These are phyloP conservation scores for Lethocerus indicus DNA, from an alignment of 1,140 invertebrate species.

Conservation along the genomic window DNA sequence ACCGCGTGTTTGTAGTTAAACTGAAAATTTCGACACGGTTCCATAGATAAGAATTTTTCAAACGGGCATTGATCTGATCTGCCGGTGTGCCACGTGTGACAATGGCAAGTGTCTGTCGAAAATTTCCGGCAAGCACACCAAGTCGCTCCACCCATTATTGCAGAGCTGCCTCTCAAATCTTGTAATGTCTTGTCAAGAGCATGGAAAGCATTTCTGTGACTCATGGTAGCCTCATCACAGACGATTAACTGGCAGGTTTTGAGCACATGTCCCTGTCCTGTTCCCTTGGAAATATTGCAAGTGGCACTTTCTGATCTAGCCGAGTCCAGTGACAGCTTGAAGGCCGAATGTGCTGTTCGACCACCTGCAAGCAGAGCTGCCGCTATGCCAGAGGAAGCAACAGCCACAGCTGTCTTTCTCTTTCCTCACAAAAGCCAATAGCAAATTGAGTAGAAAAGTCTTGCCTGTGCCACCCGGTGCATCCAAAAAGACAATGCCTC, in stretches of 20 bases:
- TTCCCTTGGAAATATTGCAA: conserved; percentile 23
- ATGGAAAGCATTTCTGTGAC: conserved; percentile 18
- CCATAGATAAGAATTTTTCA: conserved; percentile 21
- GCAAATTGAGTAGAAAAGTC: neutral
- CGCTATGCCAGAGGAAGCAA: conserved; percentile 26
- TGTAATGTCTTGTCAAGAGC: conserved; percentile 18
- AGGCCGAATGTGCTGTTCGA: conserved; percentile 22
- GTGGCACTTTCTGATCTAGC: conserved; percentile 14
- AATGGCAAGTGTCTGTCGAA: conserved; percentile 25
- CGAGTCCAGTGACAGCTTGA: conserved; percentile 19
- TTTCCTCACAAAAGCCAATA: neutral
- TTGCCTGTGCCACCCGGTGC: neutral
- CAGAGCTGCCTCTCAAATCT: conserved; percentile 16
- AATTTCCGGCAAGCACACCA: conserved; percentile 22
- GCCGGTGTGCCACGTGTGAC: conserved; percentile 18
- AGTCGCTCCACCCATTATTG: conserved; percentile 17
- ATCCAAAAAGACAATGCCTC: neutral
- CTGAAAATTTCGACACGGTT: conserved; percentile 8
- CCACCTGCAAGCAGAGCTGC: conserved; percentile 26
- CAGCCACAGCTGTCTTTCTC: neutral
- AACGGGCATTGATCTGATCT: conserved; percentile 22
- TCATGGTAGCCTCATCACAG: conserved; percentile 25
- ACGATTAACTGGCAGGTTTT: conserved; percentile 20
- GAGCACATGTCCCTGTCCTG: conserved; percentile 18
- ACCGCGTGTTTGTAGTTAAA: conserved; percentile 9